A percentile compares a stretch with the other conserved stretches of the same genome.
These are phyloP conservation scores for Oryzias melastigma DNA, from an alignment of 2,113 vertebrate genomes.

Conservation along the genomic window DNA sequence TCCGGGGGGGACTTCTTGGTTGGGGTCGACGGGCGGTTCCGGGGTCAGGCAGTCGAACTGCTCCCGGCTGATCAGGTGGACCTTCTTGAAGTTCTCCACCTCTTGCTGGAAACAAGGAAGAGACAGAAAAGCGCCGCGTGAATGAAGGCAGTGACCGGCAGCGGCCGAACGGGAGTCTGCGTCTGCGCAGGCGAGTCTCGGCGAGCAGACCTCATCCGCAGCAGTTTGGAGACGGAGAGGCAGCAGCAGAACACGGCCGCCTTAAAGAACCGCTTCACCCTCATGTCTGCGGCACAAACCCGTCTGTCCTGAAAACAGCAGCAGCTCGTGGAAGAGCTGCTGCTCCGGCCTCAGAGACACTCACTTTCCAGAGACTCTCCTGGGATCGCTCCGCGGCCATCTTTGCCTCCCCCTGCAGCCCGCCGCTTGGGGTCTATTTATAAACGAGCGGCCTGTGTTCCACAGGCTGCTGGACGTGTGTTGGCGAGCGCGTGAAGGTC, in stretches of 20 bases:
- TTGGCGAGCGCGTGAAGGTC: slow-evolving; percentile 50
- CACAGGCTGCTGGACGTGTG: slow-evolving; percentile 40
- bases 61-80: slow-evolving; percentile 97
- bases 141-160: neutral
- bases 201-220: slow-evolving; percentile 56
- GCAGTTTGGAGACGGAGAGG: slow-evolving; percentile 49
- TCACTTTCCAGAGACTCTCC: slow-evolving; percentile 26
- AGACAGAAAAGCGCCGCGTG: neutral
- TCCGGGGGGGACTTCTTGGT: slow-evolving; percentile 96
- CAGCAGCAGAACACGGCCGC: slow-evolving; percentile 64
- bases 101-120: slow-evolving; percentile 85
- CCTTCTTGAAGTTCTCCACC: slow-evolving; percentile 99
- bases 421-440: slow-evolving; percentile 53
- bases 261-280: slow-evolving; percentile 43
- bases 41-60: slow-evolving; percentile 97
- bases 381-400: slow-evolving; percentile 43
- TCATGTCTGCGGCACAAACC: slow-evolving; percentile 28
- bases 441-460: slow-evolving; percentile 48
- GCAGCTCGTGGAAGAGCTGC: neutral
- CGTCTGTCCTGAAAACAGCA: neutral
- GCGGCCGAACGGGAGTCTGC: neutral
- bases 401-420: slow-evolving; percentile 25
- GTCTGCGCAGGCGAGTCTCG: neutral
- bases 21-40: slow-evolving; percentile 94
- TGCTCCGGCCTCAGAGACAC: slow-evolving; percentile 3